Evolutionary conservation across 1,140 invertebrate genomes (phyloP), one percentile per base, ranked within the genome.

Genomic region (Drosophila triauraria): DNA sequence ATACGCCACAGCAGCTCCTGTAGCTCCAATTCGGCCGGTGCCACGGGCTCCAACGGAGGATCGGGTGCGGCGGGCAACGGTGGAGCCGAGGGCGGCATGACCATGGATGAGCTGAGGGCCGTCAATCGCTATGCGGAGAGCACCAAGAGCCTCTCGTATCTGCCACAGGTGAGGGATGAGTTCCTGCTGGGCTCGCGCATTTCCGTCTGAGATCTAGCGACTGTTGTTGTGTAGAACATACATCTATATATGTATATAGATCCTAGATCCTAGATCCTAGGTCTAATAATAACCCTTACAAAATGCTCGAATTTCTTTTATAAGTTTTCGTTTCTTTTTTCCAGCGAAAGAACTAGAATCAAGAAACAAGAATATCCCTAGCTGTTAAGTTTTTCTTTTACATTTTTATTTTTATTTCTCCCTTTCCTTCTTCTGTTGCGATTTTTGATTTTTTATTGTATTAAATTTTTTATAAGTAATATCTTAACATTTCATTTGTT

Each of bases 91-190:
- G 79, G 60, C 56, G 95, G 95, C 91, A 96, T 97, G 96, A 97
- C 96, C 27, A 93, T 97, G 81, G 97, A 97, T 62, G 97, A 98
- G 91, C 94, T 98, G 40, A 94, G 96, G 78, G 96, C 96, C 65
- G 96, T 97, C 60, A 98, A 98, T 94, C 95, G 96, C 80, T 98
- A 97, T 93, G 97, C 97, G n/a, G 97, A 98, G 93, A 97, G 96
- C 93, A 98, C 97, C 17, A 97, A 97, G 93, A 98, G 97, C 93
- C 95, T 98, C 79, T 97, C 96, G 76, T 98, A 97, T 93, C 94
- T 98, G 90, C 97, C 97, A 78, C 97, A 97, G 96, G 96, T 97
- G 95, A 94, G 93, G 93, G 90, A 93, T 92, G 82, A 92, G 80
- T 87, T 82, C 79, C 82, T 92, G 80, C 84, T 80, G 74, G 82